A percentile compares a stretch with the other conserved stretches of the same genome.
These are phyloP conservation scores for Larimichthys crocea DNA, from an alignment of 2,113 vertebrate species.

Conservation along the genomic window DNA sequence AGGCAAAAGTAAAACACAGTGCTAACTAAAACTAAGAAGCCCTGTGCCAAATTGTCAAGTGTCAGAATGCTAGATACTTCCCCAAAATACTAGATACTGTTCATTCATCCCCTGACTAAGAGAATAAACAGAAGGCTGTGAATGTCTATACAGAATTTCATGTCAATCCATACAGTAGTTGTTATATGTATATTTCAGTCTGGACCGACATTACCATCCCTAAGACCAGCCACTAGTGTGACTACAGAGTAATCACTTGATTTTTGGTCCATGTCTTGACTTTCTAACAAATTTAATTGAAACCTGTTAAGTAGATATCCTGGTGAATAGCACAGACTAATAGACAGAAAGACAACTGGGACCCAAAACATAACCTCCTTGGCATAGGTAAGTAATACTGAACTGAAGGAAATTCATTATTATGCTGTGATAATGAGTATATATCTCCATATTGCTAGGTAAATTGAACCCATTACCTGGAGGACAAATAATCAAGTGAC, in stretches of 20 bases:
- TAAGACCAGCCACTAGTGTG: not conserved
- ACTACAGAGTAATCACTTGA: conserved; percentile 5
- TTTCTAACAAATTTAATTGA: not conserved
- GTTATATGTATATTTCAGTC: not conserved
- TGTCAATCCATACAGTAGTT: not conserved
- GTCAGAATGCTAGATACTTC: too few species aligned
- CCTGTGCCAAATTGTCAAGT: too few species aligned
- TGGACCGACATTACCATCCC: not conserved
- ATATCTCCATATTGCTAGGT: conserved; percentile 45
- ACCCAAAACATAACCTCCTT: conserved; percentile 9
- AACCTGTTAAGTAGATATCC: conserved; percentile 15
- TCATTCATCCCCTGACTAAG: too few species aligned
- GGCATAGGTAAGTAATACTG: conserved; percentile 1
- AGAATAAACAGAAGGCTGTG: not conserved
- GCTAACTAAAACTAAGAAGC: too few species aligned
- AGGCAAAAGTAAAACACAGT: too few species aligned
- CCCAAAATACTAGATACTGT: too few species aligned
- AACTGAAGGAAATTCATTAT: conserved; percentile 35
- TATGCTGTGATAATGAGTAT: conserved; percentile 37
- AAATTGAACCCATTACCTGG: conserved; percentile 60
- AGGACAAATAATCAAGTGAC: conserved; percentile 65
- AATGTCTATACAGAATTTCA: not conserved
- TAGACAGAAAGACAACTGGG: not conserved
- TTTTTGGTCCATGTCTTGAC: not conserved
- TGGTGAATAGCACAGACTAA: not conserved